A percentile compares a stretch with the other conserved stretches of the same genome.
Evolutionary conservation across 2,113 vertebrate genomes (phyloP).

Genomic region (Tragelaphus strepsiceros): DNA sequence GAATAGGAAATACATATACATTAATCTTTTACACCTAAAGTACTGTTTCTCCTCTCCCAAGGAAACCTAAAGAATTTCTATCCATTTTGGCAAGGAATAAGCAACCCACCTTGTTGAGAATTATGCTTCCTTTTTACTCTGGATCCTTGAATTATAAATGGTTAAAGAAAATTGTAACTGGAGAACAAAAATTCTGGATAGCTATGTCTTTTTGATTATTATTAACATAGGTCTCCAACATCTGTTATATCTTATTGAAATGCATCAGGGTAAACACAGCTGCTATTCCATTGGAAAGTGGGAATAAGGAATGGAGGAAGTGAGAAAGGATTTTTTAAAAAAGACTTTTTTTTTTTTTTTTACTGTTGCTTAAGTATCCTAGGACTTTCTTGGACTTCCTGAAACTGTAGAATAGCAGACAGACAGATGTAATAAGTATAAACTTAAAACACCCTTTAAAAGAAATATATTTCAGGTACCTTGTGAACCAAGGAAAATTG

Average conservation of each 20-base stretch:
- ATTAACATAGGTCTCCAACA: slow-evolving; percentile 53
- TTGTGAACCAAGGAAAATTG: slow-evolving; percentile 13
- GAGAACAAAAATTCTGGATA: slow-evolving; percentile 23
- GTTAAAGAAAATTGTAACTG: slow-evolving; percentile 18
- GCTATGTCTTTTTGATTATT: slow-evolving; percentile 34
- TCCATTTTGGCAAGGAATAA: neutral
- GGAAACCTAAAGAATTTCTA: neutral
- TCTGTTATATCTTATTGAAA: slow-evolving; percentile 58
- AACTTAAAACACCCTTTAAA: slow-evolving; percentile 47
- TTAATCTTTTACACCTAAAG: neutral
- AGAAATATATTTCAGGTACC: slow-evolving; percentile 37
- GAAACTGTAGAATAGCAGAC: slow-evolving; percentile 37
- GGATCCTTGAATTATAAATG: slow-evolving; percentile 30
- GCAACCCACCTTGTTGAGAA: neutral
- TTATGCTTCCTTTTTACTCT: neutral
- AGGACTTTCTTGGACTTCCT: slow-evolving; percentile 56
- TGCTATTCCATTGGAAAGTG: slow-evolving; percentile 58
- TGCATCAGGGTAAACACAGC: slow-evolving; percentile 62
- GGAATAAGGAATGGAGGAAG: slow-evolving; percentile 14
- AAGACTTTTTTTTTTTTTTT: neutral
- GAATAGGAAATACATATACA: neutral
- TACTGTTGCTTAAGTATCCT: slow-evolving; percentile 36
- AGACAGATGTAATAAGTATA: slow-evolving; percentile 57
- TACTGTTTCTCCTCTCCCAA: neutral
- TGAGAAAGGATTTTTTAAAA: slow-evolving; percentile 35